Evolutionary conservation across 2,113 vertebrate species (phyloP), one percentile per base, ranked within the genome.

Genomic region (Choloepus hoffmanni): DNA sequence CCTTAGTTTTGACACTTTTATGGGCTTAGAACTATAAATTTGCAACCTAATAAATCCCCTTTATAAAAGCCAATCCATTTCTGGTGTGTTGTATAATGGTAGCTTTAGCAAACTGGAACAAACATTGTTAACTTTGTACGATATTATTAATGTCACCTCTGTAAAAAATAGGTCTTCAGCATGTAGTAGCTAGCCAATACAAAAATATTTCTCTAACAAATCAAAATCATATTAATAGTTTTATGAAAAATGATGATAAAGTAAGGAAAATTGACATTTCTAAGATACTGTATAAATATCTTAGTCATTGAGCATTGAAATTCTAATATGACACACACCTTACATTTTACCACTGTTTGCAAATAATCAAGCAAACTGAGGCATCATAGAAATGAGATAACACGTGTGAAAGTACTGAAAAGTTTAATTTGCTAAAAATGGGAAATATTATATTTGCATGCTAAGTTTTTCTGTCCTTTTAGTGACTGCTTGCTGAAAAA

Each of bases 261-360:
- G 72, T 73, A 76, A 95, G 90, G 43, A 89, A 70, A 77, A 78
- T 33, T 15, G 30, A 62, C 87, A 28, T 58, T 30, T 95, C 36
- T 16, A 83, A 88, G 68, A 48, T 58, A 33, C 36, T 89, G 43
- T 24, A 48, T 89, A 95, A 74, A 68, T 50, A 58, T 33, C 15
- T 48, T 86, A 68, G 76, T 70, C 23, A 26, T 6, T 73, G 48
- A 82, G 0, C 36, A 33, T 72, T 79, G 73, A 81, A 91, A 23
- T 76, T 93, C 55, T 58, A 94, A 82, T 55, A 30, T 30, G 48
- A 72, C 12, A 53, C 36, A 83, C 50, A 60, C 4, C 21, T 81
- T 79, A 70, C 5, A 15, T 77, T 87, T 90, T 72, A 67, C 50
- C 30, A 65, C 62, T 18, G 16, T 65, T 94, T 88, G 48, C 60